Conservation (phyloP, 2,888 invertebrate species). For the Drepana falcataria region DNA sequence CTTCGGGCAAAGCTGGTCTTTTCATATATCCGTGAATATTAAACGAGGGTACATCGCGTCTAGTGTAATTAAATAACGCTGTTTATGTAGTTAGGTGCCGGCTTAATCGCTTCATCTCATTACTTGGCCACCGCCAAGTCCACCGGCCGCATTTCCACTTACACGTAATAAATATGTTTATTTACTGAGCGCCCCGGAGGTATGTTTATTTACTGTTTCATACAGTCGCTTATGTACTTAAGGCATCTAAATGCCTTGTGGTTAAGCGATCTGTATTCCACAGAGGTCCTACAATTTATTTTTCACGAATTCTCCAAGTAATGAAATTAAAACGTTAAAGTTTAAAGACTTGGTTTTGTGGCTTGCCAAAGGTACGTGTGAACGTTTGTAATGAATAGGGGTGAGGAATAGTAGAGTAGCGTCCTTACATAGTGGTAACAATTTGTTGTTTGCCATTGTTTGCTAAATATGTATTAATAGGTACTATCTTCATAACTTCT, state of each 20-base stretch:
- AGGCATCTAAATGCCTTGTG: not conserved
- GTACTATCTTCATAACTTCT: too few relatives aligned
- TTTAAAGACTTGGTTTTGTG: not conserved
- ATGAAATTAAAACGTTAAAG: not conserved
- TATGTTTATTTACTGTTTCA: not conserved
- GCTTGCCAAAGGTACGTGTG: too few relatives aligned
- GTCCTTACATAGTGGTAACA: too few relatives aligned
- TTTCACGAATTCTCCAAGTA: not conserved
- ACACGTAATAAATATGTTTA: constrained; percentile 63
- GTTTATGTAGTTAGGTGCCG: constrained; percentile 1
- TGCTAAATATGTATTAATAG: too few relatives aligned
- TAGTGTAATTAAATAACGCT: too few relatives aligned
- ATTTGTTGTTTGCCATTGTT: too few relatives aligned
- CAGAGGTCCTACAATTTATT: not conserved
- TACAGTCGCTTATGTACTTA: not conserved
- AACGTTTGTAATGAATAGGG: too few relatives aligned
- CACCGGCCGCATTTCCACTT: constrained; percentile 51
- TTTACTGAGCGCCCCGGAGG: constrained; percentile 39
- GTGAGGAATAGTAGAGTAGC: too few relatives aligned
- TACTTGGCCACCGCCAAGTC: constrained; percentile 27
- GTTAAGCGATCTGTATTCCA: not conserved
- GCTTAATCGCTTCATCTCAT: constrained; percentile 13
- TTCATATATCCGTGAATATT: too few relatives aligned
- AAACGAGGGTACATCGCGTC: too few relatives aligned
- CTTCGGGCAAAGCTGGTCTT: too few relatives aligned